Conservation (phyloP, 2,797 vertebrate species). For the Thunnus albacares region DNA sequence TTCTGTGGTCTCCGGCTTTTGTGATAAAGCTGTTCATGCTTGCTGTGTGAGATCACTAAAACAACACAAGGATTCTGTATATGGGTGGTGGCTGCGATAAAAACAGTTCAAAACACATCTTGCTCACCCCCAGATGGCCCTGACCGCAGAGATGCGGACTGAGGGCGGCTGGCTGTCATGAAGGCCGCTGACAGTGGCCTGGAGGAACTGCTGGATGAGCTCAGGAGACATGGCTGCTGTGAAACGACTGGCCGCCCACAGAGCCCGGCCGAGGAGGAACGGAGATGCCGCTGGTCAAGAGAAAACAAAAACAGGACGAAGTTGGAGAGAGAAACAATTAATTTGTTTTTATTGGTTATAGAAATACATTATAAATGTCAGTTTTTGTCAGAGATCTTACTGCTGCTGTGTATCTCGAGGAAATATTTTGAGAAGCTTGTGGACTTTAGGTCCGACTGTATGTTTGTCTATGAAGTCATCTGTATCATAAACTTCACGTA, state of each 20-base stretch:
- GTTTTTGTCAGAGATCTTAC: neutral
- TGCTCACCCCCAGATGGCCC: constrained; percentile 99
- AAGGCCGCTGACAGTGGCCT: constrained; percentile 97
- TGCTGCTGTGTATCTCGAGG: neutral
- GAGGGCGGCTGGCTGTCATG: constrained; percentile 96
- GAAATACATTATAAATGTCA: too few relatives aligned
- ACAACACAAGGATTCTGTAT: neutral
- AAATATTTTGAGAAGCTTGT: too few relatives aligned
- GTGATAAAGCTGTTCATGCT: neutral
- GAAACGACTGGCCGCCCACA: constrained; percentile 98
- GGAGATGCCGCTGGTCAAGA: constrained; percentile 88
- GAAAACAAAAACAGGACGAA: neutral
- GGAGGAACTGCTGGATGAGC: constrained; percentile 98
- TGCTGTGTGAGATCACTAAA: neutral
- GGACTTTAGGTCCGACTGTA: too few relatives aligned
- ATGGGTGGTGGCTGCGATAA: too few relatives aligned
- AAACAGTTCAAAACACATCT: neutral
- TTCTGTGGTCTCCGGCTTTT: neutral
- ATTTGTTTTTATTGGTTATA: too few relatives aligned
- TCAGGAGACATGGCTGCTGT: constrained; percentile 98
- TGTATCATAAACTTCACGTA: too few relatives aligned
- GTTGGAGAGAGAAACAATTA: neutral
- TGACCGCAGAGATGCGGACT: constrained; percentile 95
- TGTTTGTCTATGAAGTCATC: neutral
- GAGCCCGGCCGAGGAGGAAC: constrained; percentile 95